A percentile compares a stretch with the other conserved stretches of the same genome.
These are phyloP conservation scores for Cataglyphis cursor DNA, from an alignment of 2,888 invertebrate species.

Conservation along the genomic window DNA sequence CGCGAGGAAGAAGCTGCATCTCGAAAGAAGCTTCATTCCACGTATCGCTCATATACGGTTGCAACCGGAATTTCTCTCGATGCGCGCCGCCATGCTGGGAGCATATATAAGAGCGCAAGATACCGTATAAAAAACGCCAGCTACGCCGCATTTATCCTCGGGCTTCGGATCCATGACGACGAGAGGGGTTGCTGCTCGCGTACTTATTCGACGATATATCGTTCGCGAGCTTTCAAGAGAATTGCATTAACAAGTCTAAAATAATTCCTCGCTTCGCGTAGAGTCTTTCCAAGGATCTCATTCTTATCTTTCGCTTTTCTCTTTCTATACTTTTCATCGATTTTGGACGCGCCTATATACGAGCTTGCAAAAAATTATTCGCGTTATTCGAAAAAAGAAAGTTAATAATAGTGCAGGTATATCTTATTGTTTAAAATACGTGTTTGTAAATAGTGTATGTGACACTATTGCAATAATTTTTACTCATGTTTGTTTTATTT, in stretches of 20 bases:
- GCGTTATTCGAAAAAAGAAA: background rate
- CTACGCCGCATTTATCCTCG: slow-evolving; percentile 50
- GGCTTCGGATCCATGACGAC: slow-evolving; percentile 31
- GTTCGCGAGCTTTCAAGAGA: slow-evolving; percentile 70
- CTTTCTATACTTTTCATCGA: background rate
- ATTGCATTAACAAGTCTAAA: slow-evolving; percentile 80
- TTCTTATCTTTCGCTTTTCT: background rate
- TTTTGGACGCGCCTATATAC: background rate
- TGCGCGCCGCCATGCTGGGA: background rate
- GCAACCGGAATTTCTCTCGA: slow-evolving; percentile 22
- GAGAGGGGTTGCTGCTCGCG: slow-evolving; percentile 48
- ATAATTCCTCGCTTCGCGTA: slow-evolving; percentile 66
- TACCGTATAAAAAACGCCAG: slow-evolving; percentile 58
- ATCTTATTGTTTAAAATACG: background rate
- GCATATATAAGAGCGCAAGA: background rate
- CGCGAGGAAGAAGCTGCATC: background rate
- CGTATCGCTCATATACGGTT: slow-evolving; percentile 38
- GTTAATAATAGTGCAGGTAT: background rate
- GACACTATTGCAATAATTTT: background rate
- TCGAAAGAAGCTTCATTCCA: slow-evolving; percentile 16
- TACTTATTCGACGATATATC: slow-evolving; percentile 58
- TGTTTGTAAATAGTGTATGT: too few relatives aligned
- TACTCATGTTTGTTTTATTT: background rate
- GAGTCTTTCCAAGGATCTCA: slow-evolving; percentile 18
- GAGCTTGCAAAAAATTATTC: background rate